Percentiles rank a stretch among this genome's conserved stretches.
phyloP scores from a whole-genome alignment of 2,797 vertebrate species.

The Smutsia temminckii region DNA sequence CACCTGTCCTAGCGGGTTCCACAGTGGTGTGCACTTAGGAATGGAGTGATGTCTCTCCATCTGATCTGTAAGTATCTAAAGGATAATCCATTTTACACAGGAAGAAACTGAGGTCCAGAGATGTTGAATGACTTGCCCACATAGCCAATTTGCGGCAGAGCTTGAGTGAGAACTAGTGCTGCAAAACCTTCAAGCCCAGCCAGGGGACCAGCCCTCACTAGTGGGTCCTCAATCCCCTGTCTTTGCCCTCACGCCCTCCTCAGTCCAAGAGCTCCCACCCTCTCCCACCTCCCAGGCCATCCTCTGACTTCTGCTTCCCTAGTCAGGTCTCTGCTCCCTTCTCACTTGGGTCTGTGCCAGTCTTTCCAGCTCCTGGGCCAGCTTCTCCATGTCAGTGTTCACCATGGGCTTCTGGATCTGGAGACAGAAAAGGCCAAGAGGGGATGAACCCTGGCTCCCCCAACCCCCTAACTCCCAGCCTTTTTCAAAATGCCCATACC shows the following conservation, averaged over 20 bases:
- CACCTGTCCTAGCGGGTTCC: neutral
- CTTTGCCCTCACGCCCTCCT: neutral
- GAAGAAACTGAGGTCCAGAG: neutral
- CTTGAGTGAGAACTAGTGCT: neutral
- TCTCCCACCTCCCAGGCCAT: neutral
- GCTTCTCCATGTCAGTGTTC: conserved; percentile 63
- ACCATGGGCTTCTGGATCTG: conserved; percentile 83
- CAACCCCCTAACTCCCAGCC: neutral
- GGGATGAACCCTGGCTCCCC: neutral
- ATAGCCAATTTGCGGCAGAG: neutral
- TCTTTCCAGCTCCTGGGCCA: conserved; percentile 74
- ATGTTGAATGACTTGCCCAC: neutral
- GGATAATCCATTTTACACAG: neutral
- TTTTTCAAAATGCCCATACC: neutral
- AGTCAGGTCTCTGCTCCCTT: neutral
- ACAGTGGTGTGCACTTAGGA: neutral
- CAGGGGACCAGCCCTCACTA: neutral
- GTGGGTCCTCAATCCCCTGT: neutral
- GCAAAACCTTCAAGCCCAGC: neutral
- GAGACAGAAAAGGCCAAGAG: neutral
- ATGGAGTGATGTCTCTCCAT: accelerated
- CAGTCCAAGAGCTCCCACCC: no score
- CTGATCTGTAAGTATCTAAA: neutral
- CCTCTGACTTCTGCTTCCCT: neutral
- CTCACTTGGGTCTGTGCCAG: conserved; percentile 84